Percentiles rank a stretch among this genome's conserved stretches.
Conservation (phyloP, 2,888 invertebrate genomes). For the Tricholauxania praeusta region DNA sequence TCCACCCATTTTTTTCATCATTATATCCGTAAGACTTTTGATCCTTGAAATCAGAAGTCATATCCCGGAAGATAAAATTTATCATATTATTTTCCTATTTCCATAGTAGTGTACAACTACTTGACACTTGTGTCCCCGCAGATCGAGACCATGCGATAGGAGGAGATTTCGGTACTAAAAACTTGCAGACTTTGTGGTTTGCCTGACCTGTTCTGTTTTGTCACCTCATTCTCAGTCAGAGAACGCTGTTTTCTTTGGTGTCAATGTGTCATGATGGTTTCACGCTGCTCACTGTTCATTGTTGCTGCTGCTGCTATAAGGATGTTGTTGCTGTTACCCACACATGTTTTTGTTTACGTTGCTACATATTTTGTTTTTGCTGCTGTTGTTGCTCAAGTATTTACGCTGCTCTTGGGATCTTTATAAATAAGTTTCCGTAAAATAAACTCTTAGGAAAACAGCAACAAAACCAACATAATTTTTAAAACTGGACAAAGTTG, state of each 20-base stretch:
- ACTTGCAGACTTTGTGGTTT: neutral
- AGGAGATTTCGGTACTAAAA: neutral
- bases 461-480: constrained; percentile 11
- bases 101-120: no score
- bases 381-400: constrained; percentile 5
- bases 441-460: neutral
- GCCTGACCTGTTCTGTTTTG: neutral
- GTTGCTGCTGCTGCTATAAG: neutral
- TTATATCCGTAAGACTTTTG: no score
- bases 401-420: constrained; percentile 13
- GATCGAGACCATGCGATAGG: no score
- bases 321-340: neutral
- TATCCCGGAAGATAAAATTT: neutral
- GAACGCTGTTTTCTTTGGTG: neutral
- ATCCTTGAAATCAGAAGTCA: no score
- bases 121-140: no score
- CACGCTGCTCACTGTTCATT: neutral
- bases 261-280: constrained; percentile 1
- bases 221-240: neutral
- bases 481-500: constrained; percentile 4
- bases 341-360: constrained; percentile 7
- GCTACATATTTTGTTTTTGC: neutral
- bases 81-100: no score
- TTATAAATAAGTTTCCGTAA: constrained; percentile 7
- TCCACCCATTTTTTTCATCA: no score